Evolutionary conservation across 2,888 invertebrate species (phyloP).

Genomic region (Campoplex nolae): DNA sequence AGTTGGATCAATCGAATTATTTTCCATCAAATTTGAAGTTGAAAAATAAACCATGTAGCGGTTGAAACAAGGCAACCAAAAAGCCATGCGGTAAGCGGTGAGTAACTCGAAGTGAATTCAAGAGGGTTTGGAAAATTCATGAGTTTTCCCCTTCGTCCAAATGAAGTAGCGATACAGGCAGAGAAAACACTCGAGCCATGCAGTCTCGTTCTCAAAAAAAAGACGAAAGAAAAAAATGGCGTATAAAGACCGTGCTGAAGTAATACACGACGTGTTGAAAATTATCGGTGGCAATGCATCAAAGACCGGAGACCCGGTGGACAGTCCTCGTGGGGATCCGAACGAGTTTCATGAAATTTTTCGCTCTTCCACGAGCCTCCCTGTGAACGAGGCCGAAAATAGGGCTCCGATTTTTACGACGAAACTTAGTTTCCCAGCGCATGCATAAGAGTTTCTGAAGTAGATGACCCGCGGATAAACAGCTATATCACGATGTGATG

Average conservation of each 20-base stretch:
- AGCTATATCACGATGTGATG: slow-evolving; percentile 72
- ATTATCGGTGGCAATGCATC: slow-evolving; percentile 81
- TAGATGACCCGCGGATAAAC: slow-evolving; percentile 75
- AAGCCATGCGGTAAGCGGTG: slow-evolving; percentile 52
- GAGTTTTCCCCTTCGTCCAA: slow-evolving; percentile 52
- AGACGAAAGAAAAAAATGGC: slow-evolving; percentile 29
- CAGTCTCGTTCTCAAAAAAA: neutral
- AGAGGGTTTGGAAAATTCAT: slow-evolving; percentile 78
- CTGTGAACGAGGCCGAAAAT: slow-evolving; percentile 34
- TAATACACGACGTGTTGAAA: slow-evolving; percentile 74
- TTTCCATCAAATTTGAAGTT: no score
- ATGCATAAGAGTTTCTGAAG: slow-evolving; percentile 40
- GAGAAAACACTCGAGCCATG: slow-evolving; percentile 24
- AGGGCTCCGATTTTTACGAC: slow-evolving; percentile 61
- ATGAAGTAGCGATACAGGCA: slow-evolving; percentile 35
- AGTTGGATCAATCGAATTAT: neutral
- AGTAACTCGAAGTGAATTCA: slow-evolving; percentile 70
- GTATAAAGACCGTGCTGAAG: slow-evolving; percentile 59
- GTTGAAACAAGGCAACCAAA: slow-evolving; percentile 30
- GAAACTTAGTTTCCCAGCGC: slow-evolving; percentile 56
- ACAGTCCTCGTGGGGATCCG: slow-evolving; percentile 58
- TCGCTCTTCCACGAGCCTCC: slow-evolving; percentile 72
- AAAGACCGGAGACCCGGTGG: slow-evolving; percentile 74
- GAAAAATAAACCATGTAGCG: neutral
- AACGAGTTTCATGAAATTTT: slow-evolving; percentile 82